phyloP scores from a whole-genome alignment of 2,113 vertebrate species.

The Amblyornis subalaris region DNA sequence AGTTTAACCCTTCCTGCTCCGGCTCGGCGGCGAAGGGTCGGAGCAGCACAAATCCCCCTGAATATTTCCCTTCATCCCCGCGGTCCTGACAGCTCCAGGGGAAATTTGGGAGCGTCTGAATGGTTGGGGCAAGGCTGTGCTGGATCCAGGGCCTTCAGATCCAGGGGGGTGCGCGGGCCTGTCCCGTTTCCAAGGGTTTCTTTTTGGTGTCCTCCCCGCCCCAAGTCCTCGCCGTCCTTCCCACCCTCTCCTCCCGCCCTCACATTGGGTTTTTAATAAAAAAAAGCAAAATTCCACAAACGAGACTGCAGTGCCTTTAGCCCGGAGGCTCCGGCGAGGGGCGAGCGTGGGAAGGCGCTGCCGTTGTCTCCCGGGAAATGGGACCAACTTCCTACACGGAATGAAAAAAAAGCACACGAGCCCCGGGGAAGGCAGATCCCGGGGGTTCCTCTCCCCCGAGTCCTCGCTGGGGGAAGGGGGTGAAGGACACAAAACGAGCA shows the following conservation, averaged over 20 bases:
- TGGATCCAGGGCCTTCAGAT: neutral
- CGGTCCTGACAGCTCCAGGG: fast-evolving
- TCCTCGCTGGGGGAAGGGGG: neutral
- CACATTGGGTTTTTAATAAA: neutral
- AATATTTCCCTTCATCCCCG: neutral
- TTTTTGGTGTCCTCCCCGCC: neutral
- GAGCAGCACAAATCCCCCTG: neutral
- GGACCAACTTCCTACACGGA: neutral
- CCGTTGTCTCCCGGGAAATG: neutral
- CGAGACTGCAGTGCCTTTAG: neutral
- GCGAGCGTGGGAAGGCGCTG: neutral
- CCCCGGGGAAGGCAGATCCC: neutral
- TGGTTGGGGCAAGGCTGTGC: neutral
- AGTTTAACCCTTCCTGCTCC: neutral
- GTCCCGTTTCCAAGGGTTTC: fast-evolving
- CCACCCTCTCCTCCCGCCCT: neutral
- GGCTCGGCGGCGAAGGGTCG: neutral
- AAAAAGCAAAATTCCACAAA: neutral
- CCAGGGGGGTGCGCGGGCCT: neutral
- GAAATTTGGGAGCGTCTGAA: neutral
- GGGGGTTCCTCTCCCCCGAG: neutral
- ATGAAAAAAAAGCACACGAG: too few relatives aligned
- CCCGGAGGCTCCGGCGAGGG: neutral
- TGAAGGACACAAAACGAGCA: neutral
- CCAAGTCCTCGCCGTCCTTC: neutral